These are phyloP conservation scores for Umimayanthus kanabou DNA, from an alignment of 92 coral and sea anemone species.

Conservation along the genomic window DNA sequence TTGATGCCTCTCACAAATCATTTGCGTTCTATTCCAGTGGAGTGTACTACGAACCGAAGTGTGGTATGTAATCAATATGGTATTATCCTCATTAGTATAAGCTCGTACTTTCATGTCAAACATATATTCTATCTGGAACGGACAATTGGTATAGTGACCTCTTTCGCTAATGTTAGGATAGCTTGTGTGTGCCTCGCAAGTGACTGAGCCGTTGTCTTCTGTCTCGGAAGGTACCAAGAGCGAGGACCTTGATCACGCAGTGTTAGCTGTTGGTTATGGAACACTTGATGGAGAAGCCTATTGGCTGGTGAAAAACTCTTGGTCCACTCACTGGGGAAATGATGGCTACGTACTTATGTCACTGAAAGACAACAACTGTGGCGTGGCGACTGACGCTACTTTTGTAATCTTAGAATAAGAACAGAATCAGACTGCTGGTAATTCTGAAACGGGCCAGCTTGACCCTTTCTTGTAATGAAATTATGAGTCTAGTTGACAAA, in stretches of 20 bases:
- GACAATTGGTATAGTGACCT: not conserved
- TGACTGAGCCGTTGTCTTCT: not conserved
- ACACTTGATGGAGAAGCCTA: conserved; percentile 78
- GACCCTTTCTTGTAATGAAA: not conserved
- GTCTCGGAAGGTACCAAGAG: conserved; percentile 68
- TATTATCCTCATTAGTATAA: too few species aligned
- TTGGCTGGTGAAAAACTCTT: conserved; percentile 97
- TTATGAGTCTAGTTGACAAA: too few species aligned
- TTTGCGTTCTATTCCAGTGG: conserved; percentile 93
- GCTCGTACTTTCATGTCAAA: not conserved
- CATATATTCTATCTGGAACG: not conserved
- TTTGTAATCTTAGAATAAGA: conserved; percentile 73
- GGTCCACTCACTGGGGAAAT: conserved; percentile 99
- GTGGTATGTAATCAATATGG: conserved; percentile 61
- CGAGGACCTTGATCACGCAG: conserved; percentile 92
- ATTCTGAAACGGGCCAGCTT: not conserved
- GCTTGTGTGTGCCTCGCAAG: not conserved
- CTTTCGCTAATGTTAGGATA: not conserved
- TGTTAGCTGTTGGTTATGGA: conserved; percentile 97
- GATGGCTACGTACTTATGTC: conserved; percentile 96
- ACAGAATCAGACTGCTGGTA: not conserved
- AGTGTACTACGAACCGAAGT: conserved; percentile 93
- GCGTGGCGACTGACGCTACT: conserved; percentile 97
- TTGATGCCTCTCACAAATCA: conserved; percentile 96
- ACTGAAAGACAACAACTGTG: conserved; percentile 93